Evolutionary conservation across 2,113 vertebrate genomes (phyloP).

Genomic region (Saguinus midas): DNA sequence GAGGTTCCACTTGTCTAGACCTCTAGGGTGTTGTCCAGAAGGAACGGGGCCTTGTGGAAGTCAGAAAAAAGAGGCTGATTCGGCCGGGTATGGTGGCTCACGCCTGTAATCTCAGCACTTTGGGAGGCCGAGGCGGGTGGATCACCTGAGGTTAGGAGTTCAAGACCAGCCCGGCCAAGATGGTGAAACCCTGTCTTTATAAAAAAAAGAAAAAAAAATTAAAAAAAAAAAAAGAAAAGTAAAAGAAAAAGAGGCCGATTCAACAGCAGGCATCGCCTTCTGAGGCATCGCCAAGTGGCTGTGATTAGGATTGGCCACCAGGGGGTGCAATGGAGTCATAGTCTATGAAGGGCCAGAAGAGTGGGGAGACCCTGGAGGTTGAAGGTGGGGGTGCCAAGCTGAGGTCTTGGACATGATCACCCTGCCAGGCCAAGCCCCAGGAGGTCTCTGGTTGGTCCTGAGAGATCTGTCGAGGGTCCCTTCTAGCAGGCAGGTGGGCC

Average conservation of each 20-base stretch:
- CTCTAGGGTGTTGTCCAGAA: not conserved
- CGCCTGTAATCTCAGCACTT: too few relatives aligned
- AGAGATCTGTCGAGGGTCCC: not conserved
- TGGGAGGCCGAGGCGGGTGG: too few relatives aligned
- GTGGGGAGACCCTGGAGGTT: not conserved
- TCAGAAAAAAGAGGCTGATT: not conserved
- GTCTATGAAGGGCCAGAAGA: not conserved
- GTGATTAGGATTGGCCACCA: not conserved
- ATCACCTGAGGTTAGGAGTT: too few relatives aligned
- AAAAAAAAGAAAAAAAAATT: too few relatives aligned
- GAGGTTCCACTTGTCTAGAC: not conserved
- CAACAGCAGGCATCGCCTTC: not conserved
- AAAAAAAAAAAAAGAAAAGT: too few relatives aligned
- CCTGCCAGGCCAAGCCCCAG: not conserved
- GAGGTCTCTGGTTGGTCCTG: not conserved
- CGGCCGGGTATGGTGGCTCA: too few relatives aligned
- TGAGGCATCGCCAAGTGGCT: accelerated
- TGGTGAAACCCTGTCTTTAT: too few relatives aligned
- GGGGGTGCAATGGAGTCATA: not conserved
- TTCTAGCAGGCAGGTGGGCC: not conserved
- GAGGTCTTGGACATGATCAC: not conserved
- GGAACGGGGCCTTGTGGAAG: accelerated
- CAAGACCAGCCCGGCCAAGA: too few relatives aligned
- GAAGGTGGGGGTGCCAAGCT: not conserved
- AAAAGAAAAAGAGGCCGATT: not conserved